A percentile compares a stretch with the other conserved stretches of the same genome.
Evolutionary conservation across 2,888 invertebrate species (phyloP).

Genomic region (Latrodectus elegans): DNA sequence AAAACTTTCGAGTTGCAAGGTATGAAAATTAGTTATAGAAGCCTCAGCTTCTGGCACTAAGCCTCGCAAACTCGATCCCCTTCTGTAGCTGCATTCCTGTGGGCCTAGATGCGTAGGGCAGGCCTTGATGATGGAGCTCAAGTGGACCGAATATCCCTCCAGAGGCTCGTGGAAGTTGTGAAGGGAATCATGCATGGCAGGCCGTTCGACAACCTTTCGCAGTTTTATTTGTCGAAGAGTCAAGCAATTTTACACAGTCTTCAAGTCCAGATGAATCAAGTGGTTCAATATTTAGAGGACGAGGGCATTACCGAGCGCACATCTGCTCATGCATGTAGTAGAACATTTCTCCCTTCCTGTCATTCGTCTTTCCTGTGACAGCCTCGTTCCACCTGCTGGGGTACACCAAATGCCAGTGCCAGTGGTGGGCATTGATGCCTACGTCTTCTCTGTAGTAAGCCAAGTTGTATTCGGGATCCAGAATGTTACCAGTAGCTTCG

Average conservation of each 20-base stretch:
- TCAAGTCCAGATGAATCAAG: constrained; percentile 79
- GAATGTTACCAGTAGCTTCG: constrained; percentile 82
- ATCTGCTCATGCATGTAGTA: constrained; percentile 80
- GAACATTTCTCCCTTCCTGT: constrained; percentile 81
- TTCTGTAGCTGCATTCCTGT: constrained; percentile 64
- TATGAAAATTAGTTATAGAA: no score
- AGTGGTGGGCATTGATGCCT: constrained; percentile 81
- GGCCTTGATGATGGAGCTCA: constrained; percentile 57
- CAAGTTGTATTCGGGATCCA: constrained; percentile 84
- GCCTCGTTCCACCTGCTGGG: constrained; percentile 81
- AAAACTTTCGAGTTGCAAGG: no score
- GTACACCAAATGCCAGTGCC: constrained; percentile 79
- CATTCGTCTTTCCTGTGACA: constrained; percentile 77
- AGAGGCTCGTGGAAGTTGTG: constrained; percentile 73
- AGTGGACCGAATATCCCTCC: constrained; percentile 60
- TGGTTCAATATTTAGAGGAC: constrained; percentile 70
- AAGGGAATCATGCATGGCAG: constrained; percentile 81
- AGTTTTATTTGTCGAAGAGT: constrained; percentile 78
- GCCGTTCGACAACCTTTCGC: constrained; percentile 84
- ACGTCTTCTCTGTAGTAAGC: constrained; percentile 84
- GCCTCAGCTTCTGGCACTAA: no score
- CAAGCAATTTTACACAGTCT: constrained; percentile 60
- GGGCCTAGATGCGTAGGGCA: constrained; percentile 70
- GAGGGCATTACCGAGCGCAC: constrained; percentile 66
- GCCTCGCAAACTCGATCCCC: no score